Evolutionary conservation across 2,113 vertebrate species (phyloP).

Genomic region (Morone chrysops): DNA sequence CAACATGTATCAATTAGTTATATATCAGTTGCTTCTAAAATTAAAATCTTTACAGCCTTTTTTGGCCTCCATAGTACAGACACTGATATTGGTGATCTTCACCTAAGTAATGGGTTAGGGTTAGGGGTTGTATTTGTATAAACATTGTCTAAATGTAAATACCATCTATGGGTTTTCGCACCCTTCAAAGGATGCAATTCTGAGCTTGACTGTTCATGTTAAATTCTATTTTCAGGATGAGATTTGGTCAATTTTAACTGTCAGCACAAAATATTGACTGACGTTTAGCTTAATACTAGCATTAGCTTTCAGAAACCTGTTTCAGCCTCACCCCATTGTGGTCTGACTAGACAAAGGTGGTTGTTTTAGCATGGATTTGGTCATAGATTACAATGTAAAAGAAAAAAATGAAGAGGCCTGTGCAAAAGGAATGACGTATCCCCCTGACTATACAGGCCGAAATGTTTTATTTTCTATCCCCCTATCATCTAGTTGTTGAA

Average conservation of each 20-base stretch:
- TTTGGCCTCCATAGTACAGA: not conserved
- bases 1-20: not conserved
- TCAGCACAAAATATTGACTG: not conserved
- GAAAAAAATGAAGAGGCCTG: not conserved
- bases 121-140: not conserved
- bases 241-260: not conserved
- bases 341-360: conserved; percentile 10
- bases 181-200: not conserved
- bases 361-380: conserved; percentile 26
- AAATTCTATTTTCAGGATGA: not conserved
- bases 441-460: not conserved
- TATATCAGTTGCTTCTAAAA: not conserved
- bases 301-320: conserved; percentile 29
- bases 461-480: conserved; percentile 7
- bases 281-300: not conserved
- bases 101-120: not conserved
- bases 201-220: no score
- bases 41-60: not conserved
- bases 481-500: conserved; percentile 7
- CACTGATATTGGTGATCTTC: not conserved
- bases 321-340: conserved; percentile 20
- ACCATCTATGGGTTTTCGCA: not conserved
- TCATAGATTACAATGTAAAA: conserved; percentile 21
- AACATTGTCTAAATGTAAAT: not conserved
- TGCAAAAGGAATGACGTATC: not conserved